Percentiles rank a stretch among this genome's conserved stretches.
phyloP scores from a whole-genome alignment of 2,888 invertebrate species.

The Acanthosepion lycidas region DNA sequence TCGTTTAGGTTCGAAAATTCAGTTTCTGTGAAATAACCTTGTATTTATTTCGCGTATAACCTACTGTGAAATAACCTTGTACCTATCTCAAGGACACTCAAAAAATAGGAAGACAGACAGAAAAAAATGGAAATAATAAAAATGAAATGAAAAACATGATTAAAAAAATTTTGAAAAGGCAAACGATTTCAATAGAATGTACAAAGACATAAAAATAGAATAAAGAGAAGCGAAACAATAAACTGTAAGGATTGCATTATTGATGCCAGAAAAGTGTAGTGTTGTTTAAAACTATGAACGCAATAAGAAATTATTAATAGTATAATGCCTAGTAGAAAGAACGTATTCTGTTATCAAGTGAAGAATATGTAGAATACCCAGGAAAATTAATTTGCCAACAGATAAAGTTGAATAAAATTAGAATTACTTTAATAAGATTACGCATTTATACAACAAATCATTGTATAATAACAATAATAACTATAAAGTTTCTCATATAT shows the following conservation, averaged over 20 bases:
- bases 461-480: too few relatives aligned
- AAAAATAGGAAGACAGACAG: background rate
- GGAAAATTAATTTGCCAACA: too few relatives aligned
- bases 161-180: background rate
- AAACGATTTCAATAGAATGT: background rate
- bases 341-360: background rate
- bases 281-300: background rate
- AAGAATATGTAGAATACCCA: too few relatives aligned
- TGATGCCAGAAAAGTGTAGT: background rate
- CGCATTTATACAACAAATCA: too few relatives aligned
- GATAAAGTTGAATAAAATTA: too few relatives aligned
- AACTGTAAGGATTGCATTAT: background rate
- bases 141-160: background rate
- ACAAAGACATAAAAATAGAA: background rate
- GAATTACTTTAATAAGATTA: too few relatives aligned
- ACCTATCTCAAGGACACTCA: background rate
- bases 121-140: background rate
- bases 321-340: background rate
- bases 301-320: background rate
- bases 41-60: background rate
- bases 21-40: background rate
- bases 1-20: background rate
- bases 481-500: too few relatives aligned
- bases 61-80: background rate
- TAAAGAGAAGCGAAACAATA: background rate